Evolutionary conservation across 2,113 vertebrate genomes (phyloP).

Genomic region (Eurystomus gularis): DNA sequence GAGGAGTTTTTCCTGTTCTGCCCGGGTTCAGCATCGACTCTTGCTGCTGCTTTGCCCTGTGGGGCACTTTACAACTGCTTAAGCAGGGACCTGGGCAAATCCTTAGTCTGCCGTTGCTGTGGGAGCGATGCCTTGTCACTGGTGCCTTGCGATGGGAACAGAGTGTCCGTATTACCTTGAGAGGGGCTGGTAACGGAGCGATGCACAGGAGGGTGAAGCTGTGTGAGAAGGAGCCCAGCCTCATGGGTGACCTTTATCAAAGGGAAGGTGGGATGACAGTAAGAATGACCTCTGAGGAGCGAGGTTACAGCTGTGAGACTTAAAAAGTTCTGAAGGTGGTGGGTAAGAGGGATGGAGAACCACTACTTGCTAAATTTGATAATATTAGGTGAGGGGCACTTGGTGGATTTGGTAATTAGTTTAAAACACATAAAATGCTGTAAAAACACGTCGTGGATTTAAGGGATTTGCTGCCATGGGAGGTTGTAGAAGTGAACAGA

Average conservation of each 20-base stretch:
- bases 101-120: fast-evolving
- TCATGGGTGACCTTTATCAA: fast-evolving
- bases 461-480: fast-evolving
- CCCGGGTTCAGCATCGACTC: neutral
- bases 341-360: neutral
- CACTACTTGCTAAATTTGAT: no score
- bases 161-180: fast-evolving
- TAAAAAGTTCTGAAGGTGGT: neutral
- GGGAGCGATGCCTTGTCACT: neutral
- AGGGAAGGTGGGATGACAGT: fast-evolving
- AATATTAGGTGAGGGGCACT: neutral
- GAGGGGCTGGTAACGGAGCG: neutral
- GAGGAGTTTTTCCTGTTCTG: neutral
- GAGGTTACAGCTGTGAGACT: no score
- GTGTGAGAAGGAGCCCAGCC: neutral
- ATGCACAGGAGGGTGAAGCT: neutral
- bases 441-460: neutral
- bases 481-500: neutral
- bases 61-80: fast-evolving
- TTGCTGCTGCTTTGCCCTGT: no score
- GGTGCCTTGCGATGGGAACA: neutral
- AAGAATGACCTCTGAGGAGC: no score
- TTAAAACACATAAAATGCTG: neutral
- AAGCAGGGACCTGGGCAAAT: neutral
- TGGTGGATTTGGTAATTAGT: neutral